Evolutionary conservation across 2,888 invertebrate species (phyloP), one percentile per base, ranked within the genome.

Genomic region (Ceratothoa steindachneri): DNA sequence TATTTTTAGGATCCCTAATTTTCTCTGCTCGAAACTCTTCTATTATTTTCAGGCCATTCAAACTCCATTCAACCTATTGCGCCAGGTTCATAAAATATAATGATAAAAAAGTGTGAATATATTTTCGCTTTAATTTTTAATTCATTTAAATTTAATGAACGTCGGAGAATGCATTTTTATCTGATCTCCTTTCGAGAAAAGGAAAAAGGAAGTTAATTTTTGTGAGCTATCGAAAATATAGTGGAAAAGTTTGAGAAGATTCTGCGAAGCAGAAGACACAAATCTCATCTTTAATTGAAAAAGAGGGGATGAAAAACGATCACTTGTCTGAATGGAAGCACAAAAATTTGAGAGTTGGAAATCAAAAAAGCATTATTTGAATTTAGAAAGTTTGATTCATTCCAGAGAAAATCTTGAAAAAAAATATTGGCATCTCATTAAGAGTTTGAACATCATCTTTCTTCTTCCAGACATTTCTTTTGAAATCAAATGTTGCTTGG

Each of bases 331-430:
- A 55, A 55, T 55, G 19, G 55, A 55, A 55, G 19, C 55, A 12
- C 12, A 7, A 15, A 24, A 60, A 60, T 22, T 22, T 24, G 27
- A 24, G 60, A 1, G 24, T 24, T 2, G 1, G 27, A 24, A 24
- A 24, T 22, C 24, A 15, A 60, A 60, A 60, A 24, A 24, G 19
- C 2, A 60, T 60, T 60, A 24, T 60, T 60, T 60, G 27, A 60
- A 60, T 60, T 7, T 60, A 60, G 60, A 60, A 60, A 60, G 60
- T 60, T 60, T 60, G 60, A 60, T 60, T 60, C 60, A 60, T 60
- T 24, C 27, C 27, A 60, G 3, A 60, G 24, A 60, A 60, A 24
- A 60, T 60, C 24, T 60, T 7, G 5, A 60, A 24, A 22, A 24
- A 60, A 60, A 60, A 60, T 4, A 2, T 24, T 24, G 27, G 60